phyloP scores from a whole-genome alignment of 2,113 vertebrate species.

The Psophia crepitans region DNA sequence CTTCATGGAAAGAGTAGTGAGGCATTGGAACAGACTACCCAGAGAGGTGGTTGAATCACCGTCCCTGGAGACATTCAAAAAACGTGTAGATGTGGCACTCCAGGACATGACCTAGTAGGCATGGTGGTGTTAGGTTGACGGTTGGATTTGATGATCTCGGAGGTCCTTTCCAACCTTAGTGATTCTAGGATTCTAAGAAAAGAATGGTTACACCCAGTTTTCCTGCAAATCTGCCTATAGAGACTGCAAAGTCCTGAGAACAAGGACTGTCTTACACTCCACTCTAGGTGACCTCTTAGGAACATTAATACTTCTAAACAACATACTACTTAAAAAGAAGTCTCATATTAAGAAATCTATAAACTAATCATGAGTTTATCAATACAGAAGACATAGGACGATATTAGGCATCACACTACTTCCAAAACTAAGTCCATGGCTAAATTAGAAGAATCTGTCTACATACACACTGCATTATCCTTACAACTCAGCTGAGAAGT shows the following conservation, averaged over 20 bases:
- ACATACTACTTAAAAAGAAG: neutral
- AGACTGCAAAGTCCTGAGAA: neutral
- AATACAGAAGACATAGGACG: neutral
- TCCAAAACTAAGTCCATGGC: neutral
- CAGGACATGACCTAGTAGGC: too few relatives aligned
- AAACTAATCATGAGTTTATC: neutral
- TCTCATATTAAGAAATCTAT: neutral
- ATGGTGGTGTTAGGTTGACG: too few relatives aligned
- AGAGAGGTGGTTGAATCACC: too few relatives aligned
- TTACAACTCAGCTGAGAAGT: neutral
- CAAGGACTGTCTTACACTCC: neutral
- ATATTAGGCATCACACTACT: neutral
- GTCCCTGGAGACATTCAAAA: too few relatives aligned
- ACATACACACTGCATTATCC: accelerated
- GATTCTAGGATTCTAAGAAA: too few relatives aligned
- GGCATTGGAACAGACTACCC: too few relatives aligned
- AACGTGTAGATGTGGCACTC: too few relatives aligned
- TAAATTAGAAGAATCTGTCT: neutral
- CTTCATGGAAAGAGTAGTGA: too few relatives aligned
- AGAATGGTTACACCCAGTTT: neutral
- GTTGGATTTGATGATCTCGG: too few relatives aligned
- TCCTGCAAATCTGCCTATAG: neutral
- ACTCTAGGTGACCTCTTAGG: too few relatives aligned
- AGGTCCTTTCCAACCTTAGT: too few relatives aligned
- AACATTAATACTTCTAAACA: neutral